phyloP scores from a whole-genome alignment of 2,888 invertebrate species.

The Pollenia angustigena region DNA sequence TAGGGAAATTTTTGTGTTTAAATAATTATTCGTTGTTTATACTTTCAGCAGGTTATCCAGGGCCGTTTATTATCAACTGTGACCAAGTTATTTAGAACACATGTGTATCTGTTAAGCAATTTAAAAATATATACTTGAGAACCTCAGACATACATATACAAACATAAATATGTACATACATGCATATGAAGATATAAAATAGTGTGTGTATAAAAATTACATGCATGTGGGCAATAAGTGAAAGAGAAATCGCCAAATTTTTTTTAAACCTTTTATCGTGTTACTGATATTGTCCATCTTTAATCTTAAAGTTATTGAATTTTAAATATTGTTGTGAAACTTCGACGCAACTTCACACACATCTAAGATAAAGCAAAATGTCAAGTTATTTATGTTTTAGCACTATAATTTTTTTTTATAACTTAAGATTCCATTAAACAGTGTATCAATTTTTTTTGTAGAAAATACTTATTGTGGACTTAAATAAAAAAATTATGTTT shows the following conservation, averaged over 20 bases:
- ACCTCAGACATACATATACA: not conserved
- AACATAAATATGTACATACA: not conserved
- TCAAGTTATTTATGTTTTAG: not conserved
- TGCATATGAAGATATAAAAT: too few species aligned
- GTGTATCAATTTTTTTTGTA: not conserved
- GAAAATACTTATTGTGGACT: too few species aligned
- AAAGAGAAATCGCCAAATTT: constrained; percentile 1
- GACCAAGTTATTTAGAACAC: constrained; percentile 46
- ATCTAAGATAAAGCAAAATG: not conserved
- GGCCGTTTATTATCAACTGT: constrained; percentile 58
- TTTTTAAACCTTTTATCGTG: constrained; percentile 16
- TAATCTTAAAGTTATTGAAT: constrained; percentile 22
- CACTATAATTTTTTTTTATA: too few species aligned
- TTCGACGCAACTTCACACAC: not conserved
- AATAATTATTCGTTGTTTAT: constrained; percentile 65
- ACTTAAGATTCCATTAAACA: too few species aligned
- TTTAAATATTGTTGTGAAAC: constrained; percentile 28
- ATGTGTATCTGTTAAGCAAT: not conserved
- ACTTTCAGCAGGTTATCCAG: constrained; percentile 62
- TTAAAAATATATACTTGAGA: not conserved
- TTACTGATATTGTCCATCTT: constrained; percentile 37
- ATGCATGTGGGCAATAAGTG: not conserved
- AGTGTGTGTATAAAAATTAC: too few species aligned
- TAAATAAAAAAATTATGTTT: too few species aligned
- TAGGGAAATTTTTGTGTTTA: constrained; percentile 27